Percentiles rank a stretch among this genome's conserved stretches.
phyloP scores from a whole-genome alignment of 2,888 invertebrate species.

The Terebella lapidaria region DNA sequence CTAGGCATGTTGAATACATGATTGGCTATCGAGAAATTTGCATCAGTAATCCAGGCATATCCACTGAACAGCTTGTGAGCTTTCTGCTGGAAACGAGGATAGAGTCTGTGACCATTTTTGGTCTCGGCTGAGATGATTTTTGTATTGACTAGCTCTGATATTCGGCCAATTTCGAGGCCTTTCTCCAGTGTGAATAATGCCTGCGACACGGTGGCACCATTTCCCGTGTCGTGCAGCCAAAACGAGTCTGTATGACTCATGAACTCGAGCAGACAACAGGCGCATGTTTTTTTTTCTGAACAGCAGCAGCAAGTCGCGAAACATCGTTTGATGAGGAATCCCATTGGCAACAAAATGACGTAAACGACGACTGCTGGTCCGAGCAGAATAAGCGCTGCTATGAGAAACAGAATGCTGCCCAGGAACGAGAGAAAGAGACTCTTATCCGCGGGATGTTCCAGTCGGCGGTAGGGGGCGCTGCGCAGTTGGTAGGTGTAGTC shows the following conservation, averaged over 20 bases:
- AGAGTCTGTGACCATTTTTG: slow-evolving; percentile 48
- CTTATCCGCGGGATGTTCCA: slow-evolving; percentile 1
- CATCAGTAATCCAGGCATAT: slow-evolving; percentile 57
- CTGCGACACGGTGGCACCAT: slow-evolving; percentile 50
- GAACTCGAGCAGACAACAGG: slow-evolving; percentile 40
- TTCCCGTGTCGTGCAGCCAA: slow-evolving; percentile 53
- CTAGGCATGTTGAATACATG: slow-evolving; percentile 55
- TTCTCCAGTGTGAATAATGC: slow-evolving; percentile 57
- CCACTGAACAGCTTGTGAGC: slow-evolving; percentile 52
- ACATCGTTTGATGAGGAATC: slow-evolving; percentile 38
- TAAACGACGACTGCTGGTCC: slow-evolving; percentile 53
- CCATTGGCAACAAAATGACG: slow-evolving; percentile 50
- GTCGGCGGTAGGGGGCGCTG: not conserved
- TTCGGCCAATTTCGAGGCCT: slow-evolving; percentile 53
- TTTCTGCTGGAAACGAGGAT: slow-evolving; percentile 56
- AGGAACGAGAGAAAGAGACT: slow-evolving; percentile 34
- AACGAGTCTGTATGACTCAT: slow-evolving; percentile 54
- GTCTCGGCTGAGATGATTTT: slow-evolving; percentile 53
- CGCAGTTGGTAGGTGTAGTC: not conserved
- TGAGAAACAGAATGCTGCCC: slow-evolving; percentile 39
- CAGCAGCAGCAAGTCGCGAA: slow-evolving; percentile 34
- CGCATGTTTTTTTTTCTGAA: slow-evolving; percentile 30
- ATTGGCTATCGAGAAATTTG: slow-evolving; percentile 56
- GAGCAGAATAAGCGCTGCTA: slow-evolving; percentile 53
- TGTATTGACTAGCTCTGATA: slow-evolving; percentile 55